These are phyloP conservation scores for Polyergus mexicanus DNA, from an alignment of 1,140 invertebrate species.

Conservation along the genomic window DNA sequence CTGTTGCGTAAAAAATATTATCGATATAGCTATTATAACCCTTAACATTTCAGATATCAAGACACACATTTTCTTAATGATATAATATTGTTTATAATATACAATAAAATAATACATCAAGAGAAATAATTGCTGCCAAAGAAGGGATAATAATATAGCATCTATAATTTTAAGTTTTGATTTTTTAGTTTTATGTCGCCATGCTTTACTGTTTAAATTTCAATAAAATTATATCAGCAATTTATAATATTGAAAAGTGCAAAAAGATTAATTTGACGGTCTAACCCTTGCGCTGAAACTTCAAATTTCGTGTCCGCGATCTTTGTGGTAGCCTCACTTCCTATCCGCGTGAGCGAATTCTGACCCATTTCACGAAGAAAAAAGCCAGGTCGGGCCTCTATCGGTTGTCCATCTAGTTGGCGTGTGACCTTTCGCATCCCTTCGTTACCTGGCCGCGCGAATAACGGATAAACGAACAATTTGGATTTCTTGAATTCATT, in stretches of 20 bases:
- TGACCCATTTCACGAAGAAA: slow-evolving; percentile 74
- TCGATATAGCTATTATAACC: not conserved
- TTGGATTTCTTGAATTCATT: slow-evolving; percentile 1
- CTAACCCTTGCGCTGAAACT: slow-evolving; percentile 26
- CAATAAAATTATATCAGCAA: not conserved
- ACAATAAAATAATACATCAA: not conserved
- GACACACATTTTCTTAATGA: not conserved
- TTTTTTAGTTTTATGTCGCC: not conserved
- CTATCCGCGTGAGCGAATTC: slow-evolving; percentile 63
- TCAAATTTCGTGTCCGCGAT: slow-evolving; percentile 53
- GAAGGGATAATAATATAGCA: not conserved
- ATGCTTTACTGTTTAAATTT: not conserved
- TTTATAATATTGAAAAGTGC: not conserved
- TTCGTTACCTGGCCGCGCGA: slow-evolving; percentile 37
- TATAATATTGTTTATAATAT: not conserved
- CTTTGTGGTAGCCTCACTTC: slow-evolving; percentile 66
- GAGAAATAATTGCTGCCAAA: not conserved
- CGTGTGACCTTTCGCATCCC: slow-evolving; percentile 79
- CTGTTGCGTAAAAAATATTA: not conserved
- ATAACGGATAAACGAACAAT: slow-evolving; percentile 61
- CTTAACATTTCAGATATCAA: not conserved
- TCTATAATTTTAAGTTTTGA: not conserved
- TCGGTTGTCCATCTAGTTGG: slow-evolving; percentile 79
- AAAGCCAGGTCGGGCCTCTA: slow-evolving; percentile 72
- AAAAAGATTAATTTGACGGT: not conserved